A percentile compares a stretch with the other conserved stretches of the same genome.
Evolutionary conservation across 2,113 vertebrate genomes (phyloP).

Genomic region (Carlito syrichta): DNA sequence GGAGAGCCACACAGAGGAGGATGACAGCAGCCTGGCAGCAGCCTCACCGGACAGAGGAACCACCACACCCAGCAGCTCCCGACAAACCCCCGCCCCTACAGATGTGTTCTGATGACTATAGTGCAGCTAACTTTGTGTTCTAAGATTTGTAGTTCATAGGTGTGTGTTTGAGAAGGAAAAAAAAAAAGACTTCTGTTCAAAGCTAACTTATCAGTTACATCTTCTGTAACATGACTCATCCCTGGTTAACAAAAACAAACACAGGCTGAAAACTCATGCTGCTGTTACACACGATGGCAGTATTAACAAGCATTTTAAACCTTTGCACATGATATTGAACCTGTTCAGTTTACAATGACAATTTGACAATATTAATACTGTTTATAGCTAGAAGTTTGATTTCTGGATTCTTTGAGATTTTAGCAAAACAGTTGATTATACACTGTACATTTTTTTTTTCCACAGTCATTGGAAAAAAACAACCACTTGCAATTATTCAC

Average conservation of each 20-base stretch:
- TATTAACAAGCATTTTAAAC: constrained; percentile 77
- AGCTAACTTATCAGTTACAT: constrained; percentile 82
- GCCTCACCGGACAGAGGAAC: constrained; percentile 78
- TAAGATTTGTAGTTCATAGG: constrained; percentile 86
- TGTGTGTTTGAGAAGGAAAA: constrained; percentile 81
- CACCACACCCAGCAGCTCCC: constrained; percentile 80
- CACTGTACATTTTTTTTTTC: constrained; percentile 80
- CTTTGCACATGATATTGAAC: constrained; percentile 84
- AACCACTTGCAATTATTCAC: constrained; percentile 69
- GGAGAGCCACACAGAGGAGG: constrained; percentile 78
- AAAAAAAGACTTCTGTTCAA: constrained; percentile 79
- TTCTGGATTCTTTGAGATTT: constrained; percentile 83
- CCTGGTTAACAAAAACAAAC: constrained; percentile 60
- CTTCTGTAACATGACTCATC: constrained; percentile 83
- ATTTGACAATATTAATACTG: constrained; percentile 78
- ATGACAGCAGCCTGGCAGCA: constrained; percentile 76
- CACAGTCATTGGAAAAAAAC: constrained; percentile 70
- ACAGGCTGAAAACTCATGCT: constrained; percentile 67
- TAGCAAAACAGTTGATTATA: constrained; percentile 80
- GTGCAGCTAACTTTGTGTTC: constrained; percentile 84
- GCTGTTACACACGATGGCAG: constrained; percentile 70
- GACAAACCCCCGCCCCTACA: constrained; percentile 74
- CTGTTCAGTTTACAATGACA: constrained; percentile 84
- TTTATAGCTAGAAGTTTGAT: constrained; percentile 82
- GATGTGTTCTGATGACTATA: constrained; percentile 81